phyloP scores from a whole-genome alignment of 2,113 vertebrate genomes.

The Cichladusa arquata region DNA sequence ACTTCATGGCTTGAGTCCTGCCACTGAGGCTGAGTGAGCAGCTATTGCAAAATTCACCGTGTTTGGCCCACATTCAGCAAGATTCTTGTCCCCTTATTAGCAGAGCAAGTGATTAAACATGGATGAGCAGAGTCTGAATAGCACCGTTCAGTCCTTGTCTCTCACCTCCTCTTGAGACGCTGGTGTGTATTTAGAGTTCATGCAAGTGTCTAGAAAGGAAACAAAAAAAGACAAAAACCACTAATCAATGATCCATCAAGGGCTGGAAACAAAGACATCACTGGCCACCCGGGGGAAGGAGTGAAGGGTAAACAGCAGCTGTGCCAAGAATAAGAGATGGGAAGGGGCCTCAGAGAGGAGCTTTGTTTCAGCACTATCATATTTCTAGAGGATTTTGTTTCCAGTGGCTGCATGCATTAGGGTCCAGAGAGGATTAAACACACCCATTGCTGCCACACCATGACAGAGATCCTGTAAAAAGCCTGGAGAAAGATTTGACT shows the following conservation, averaged over 20 bases:
- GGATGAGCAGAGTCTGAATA: neutral
- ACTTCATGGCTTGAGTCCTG: neutral
- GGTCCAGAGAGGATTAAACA: slow-evolving; percentile 29
- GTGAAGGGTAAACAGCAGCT: neutral
- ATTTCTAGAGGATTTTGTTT: slow-evolving; percentile 6
- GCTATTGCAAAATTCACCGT: neutral
- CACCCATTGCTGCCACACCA: neutral
- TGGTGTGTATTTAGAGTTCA: neutral
- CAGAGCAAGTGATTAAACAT: neutral
- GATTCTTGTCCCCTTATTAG: neutral
- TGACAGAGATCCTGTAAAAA: neutral
- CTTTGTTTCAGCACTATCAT: neutral
- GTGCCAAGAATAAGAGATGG: neutral
- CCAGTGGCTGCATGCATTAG: neutral
- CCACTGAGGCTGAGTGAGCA: neutral
- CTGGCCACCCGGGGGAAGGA: neutral
- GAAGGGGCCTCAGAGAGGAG: neutral
- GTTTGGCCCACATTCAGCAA: neutral
- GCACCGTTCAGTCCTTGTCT: neutral
- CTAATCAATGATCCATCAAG: neutral
- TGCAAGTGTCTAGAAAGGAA: neutral
- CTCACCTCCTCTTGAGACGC: neutral
- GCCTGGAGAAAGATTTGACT: neutral
- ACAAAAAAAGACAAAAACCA: neutral
- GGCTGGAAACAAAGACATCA: neutral